Conservation (phyloP, 2,113 vertebrate species). For the Aix galericulata region DNA sequence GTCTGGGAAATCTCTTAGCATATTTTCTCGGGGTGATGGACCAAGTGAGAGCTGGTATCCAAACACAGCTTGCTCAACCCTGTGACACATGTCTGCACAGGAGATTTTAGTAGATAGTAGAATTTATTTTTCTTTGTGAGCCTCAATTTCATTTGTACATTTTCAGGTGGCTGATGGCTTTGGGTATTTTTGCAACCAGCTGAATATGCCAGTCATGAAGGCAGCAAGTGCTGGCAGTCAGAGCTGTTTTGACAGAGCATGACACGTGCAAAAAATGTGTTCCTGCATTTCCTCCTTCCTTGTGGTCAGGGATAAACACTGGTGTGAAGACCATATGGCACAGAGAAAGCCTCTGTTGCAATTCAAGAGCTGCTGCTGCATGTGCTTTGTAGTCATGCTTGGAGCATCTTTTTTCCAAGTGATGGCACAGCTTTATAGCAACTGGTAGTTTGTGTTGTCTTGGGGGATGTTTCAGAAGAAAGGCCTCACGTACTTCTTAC, state of each 20-base stretch:
- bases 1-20: neutral
- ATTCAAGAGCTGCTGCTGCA: neutral
- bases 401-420: neutral
- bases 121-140: neutral
- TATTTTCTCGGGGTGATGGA: neutral
- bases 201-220: neutral
- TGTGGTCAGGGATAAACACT: neutral
- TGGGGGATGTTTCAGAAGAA: neutral
- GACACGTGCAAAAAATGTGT: constrained; percentile 6
- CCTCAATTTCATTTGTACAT: neutral
- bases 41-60: neutral
- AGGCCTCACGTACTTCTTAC: neutral
- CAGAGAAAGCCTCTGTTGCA: neutral
- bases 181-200: neutral
- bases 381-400: neutral
- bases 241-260: constrained; percentile 28
- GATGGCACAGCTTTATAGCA: neutral
- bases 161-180: neutral
- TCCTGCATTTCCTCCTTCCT: constrained; percentile 17
- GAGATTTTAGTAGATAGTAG: neutral
- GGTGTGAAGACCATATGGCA: neutral
- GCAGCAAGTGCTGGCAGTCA: neutral
- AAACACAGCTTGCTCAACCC: neutral
- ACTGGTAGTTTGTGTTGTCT: neutral
- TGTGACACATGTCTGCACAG: neutral